Evolutionary conservation across 2,797 vertebrate species (phyloP).

Genomic region (Tokudaia muenninki): DNA sequence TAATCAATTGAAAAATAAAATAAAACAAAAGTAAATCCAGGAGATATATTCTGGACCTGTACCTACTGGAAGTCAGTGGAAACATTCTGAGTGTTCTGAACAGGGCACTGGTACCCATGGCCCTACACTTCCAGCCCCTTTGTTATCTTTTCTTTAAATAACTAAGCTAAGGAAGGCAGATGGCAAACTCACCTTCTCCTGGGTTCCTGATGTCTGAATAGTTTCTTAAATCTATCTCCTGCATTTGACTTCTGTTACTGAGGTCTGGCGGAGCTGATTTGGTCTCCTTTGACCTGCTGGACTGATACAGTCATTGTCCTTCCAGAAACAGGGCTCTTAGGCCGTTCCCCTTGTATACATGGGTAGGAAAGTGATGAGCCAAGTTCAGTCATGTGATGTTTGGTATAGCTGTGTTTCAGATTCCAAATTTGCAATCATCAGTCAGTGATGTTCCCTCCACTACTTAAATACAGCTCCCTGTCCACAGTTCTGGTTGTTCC

Average conservation of each 20-base stretch:
- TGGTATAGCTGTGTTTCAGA: background rate
- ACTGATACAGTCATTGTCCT: background rate
- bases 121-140: background rate
- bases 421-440: background rate
- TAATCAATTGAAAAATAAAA: no score
- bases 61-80: no score
- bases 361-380: no score
- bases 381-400: background rate
- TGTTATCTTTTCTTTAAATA: background rate
- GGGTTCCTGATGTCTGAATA: background rate
- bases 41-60: no score
- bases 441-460: background rate
- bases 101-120: background rate
- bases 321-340: background rate
- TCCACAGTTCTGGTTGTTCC: constrained; percentile 25
- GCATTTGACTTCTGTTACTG: background rate
- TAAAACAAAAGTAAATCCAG: no score
- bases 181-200: background rate
- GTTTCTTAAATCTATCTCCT: background rate
- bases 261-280: background rate
- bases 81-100: background rate
- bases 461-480: background rate
- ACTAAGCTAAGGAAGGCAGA: background rate
- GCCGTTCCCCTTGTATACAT: no score
- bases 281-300: background rate